Percentiles rank a stretch among this genome's conserved stretches.
phyloP scores from a whole-genome alignment of 1,140 invertebrate species.

The Cyrtorhinus lividipennis region DNA sequence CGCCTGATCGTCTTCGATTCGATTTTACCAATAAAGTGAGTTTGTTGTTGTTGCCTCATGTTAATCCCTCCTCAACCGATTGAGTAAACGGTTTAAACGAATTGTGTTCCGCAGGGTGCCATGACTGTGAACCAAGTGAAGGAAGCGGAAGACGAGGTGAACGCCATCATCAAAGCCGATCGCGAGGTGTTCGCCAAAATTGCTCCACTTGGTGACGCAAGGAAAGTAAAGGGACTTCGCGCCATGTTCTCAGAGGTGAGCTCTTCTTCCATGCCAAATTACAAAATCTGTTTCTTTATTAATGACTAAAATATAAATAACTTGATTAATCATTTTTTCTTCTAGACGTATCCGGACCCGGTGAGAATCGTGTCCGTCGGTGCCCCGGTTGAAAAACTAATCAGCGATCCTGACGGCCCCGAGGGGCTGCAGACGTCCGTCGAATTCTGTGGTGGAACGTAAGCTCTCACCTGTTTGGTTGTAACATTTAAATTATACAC shows the following conservation, averaged over 20 bases:
- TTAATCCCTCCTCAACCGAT: slow-evolving; percentile 1
- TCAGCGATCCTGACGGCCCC: slow-evolving; percentile 65
- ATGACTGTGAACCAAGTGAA: slow-evolving; percentile 79
- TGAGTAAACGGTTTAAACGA: not conserved
- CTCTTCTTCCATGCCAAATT: too few relatives aligned
- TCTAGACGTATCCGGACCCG: slow-evolving; percentile 85
- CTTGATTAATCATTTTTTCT: not conserved
- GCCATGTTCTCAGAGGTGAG: slow-evolving; percentile 88
- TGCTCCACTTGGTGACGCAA: slow-evolving; percentile 66
- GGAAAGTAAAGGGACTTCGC: slow-evolving; percentile 83
- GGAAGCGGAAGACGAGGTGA: slow-evolving; percentile 63
- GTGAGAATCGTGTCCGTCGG: slow-evolving; percentile 94
- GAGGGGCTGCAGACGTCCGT: slow-evolving; percentile 75
- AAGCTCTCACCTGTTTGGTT: too few relatives aligned
- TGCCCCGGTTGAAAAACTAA: slow-evolving; percentile 75
- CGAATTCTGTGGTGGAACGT: slow-evolving; percentile 99
- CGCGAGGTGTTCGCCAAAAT: slow-evolving; percentile 81
- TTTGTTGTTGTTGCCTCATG: not conserved
- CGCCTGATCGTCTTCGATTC: slow-evolving; percentile 88
- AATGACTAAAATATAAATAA: slow-evolving; percentile 22
- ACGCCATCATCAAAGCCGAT: slow-evolving; percentile 64
- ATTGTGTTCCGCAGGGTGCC: too few relatives aligned
- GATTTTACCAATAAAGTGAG: slow-evolving; percentile 88
- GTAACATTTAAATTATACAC: too few relatives aligned
- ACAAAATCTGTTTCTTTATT: not conserved